Percentiles rank a stretch among this genome's conserved stretches.
Evolutionary conservation across 2,797 vertebrate genomes (phyloP).

Genomic region (Phaenicophaeus curvirostris): DNA sequence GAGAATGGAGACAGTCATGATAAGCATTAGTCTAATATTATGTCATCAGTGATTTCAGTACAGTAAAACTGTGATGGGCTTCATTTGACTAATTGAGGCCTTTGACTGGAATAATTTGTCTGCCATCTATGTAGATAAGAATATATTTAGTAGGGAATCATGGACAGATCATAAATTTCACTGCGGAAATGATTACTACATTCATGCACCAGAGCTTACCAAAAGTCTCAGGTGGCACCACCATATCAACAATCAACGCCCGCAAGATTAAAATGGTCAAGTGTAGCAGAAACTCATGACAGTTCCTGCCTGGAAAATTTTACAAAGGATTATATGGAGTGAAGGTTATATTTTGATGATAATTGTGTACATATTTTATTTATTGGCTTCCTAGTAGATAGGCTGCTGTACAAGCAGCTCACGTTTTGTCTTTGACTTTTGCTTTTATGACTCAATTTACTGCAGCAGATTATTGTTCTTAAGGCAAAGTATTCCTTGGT

Average conservation of each 20-base stretch:
- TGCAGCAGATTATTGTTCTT: background rate
- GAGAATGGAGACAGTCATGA: background rate
- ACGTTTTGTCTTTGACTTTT: background rate
- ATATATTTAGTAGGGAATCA: background rate
- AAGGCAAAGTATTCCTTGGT: background rate
- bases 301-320: background rate
- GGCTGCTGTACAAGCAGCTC: background rate
- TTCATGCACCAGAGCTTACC: background rate
- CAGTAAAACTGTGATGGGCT: background rate
- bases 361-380: background rate
- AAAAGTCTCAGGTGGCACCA: background rate
- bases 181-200: background rate
- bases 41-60: background rate
- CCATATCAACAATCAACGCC: background rate
- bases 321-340: background rate
- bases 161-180: background rate
- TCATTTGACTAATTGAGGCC: background rate
- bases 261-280: background rate
- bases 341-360: background rate
- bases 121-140: background rate
- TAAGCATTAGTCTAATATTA: background rate
- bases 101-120: background rate
- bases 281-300: background rate
- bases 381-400: background rate
- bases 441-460: background rate